Conservation (phyloP, 2,797 vertebrate species). For the Intellagama lesueurii region DNA sequence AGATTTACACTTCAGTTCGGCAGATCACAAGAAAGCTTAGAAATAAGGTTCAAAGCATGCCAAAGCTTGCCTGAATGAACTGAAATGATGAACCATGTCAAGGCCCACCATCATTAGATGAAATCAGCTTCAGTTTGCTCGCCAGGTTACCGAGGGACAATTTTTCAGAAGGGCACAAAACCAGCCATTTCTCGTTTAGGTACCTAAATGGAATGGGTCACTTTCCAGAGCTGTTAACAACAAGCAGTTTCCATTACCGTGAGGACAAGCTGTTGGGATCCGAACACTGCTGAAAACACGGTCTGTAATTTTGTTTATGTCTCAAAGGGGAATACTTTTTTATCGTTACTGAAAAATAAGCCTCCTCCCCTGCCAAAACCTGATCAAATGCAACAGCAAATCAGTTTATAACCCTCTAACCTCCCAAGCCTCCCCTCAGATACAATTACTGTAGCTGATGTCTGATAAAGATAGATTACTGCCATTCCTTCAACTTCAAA, state of each 20-base stretch:
- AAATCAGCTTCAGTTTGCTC: conserved; percentile 9
- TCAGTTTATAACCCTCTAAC: conserved; percentile 34
- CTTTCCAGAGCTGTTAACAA: conserved; percentile 30
- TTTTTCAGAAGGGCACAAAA: conserved; percentile 34
- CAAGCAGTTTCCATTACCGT: conserved; percentile 12
- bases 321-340: not conserved
- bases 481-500: conserved; percentile 39
- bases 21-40: conserved; percentile 6
- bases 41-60: conserved; percentile 15
- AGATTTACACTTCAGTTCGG: conserved; percentile 7
- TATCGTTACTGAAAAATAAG: not conserved
- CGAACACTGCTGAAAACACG: conserved; percentile 27
- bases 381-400: conserved; percentile 43
- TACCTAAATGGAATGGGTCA: not conserved
- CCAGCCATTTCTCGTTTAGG: conserved; percentile 31
- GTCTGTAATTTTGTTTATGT: not conserved
- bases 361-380: conserved; percentile 23
- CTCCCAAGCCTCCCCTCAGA: conserved; percentile 33
- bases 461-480: conserved; percentile 67
- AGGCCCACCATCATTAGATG: conserved; percentile 13
- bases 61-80: conserved; percentile 21
- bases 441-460: conserved; percentile 40
- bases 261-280: conserved; percentile 13
- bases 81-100: conserved; percentile 23
- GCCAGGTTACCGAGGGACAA: not conserved